phyloP scores from a whole-genome alignment of 2,888 invertebrate species.

The Acrobeloides nanus region DNA sequence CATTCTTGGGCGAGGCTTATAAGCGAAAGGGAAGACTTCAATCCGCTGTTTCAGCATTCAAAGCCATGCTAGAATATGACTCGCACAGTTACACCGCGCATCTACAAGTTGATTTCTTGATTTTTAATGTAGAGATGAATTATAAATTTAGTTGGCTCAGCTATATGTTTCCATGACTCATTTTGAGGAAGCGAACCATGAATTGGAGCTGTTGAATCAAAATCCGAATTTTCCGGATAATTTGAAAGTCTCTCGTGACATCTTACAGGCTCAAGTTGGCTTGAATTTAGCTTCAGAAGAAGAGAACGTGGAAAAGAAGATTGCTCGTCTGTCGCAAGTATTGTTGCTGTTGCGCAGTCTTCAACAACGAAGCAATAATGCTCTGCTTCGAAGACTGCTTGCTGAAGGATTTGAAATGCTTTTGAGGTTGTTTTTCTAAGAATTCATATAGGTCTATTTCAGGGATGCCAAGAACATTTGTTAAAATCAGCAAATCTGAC shows the following conservation, averaged over 20 bases:
- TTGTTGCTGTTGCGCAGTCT: no score
- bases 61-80: slow-evolving; percentile 14
- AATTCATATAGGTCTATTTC: no score
- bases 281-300: no score
- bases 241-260: neutral
- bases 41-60: slow-evolving; percentile 20
- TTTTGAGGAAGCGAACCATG: slow-evolving; percentile 14
- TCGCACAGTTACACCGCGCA: slow-evolving; percentile 9
- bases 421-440: no score
- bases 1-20: slow-evolving; percentile 20
- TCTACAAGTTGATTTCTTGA: slow-evolving; percentile 7
- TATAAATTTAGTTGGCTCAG: slow-evolving; percentile 18
- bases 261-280: no score
- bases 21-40: slow-evolving; percentile 16
- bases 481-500: no score
- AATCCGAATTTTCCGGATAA: neutral
- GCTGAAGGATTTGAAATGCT: no score
- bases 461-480: no score
- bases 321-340: no score
- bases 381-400: no score
- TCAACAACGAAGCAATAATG: no score
- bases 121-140: slow-evolving; percentile 3
- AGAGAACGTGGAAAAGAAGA: no score
- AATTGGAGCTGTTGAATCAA: neutral
- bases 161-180: slow-evolving; percentile 20